Evolutionary conservation across 2,797 vertebrate species (phyloP).

Genomic region (Sebastes ruberrimus): DNA sequence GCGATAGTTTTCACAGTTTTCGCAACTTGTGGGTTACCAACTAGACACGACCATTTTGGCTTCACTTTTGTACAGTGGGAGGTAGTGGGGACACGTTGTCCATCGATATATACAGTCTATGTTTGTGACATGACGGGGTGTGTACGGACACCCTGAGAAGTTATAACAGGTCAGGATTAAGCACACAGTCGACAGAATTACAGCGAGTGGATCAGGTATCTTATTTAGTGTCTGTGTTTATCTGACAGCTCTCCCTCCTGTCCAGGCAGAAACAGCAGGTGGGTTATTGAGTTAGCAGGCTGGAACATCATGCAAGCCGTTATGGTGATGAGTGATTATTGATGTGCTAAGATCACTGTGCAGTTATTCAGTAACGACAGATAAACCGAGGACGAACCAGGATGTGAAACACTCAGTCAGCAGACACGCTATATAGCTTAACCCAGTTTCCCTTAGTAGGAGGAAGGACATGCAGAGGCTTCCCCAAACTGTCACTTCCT

Average conservation of each 20-base stretch:
- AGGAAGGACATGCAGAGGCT: neutral
- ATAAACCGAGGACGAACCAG: conserved; percentile 2
- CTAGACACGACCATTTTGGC: neutral
- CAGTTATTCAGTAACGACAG: neutral
- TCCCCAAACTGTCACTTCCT: conserved; percentile 8
- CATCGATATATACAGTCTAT: neutral
- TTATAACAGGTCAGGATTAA: neutral
- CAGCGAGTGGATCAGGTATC: neutral
- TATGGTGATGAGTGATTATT: conserved; percentile 4
- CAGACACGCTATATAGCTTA: neutral
- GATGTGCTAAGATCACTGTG: neutral
- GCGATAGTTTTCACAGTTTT: neutral
- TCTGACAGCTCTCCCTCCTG: neutral
- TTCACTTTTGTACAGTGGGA: neutral
- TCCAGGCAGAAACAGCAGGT: neutral
- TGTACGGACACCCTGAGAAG: neutral
- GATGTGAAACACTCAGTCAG: neutral
- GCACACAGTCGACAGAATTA: neutral
- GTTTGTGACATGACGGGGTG: neutral
- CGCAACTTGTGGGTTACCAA: neutral
- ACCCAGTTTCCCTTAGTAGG: neutral
- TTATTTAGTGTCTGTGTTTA: neutral
- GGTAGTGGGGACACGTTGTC: neutral
- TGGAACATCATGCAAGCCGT: conserved; percentile 13
- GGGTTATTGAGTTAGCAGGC: neutral